Evolutionary conservation across 2,113 vertebrate species (phyloP).

Genomic region (Pseudorectes ferrugineus): DNA sequence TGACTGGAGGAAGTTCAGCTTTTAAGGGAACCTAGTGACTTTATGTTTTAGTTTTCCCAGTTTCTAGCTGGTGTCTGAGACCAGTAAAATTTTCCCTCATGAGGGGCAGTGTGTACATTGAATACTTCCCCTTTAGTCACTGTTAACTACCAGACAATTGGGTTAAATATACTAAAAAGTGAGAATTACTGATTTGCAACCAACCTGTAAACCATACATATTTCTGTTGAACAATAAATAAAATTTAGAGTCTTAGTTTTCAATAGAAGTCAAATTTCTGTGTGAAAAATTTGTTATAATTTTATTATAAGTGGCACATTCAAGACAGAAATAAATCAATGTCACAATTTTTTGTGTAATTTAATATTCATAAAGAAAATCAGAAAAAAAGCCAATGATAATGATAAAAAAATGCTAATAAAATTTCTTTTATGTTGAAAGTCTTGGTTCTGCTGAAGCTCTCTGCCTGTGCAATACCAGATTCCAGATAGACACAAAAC

Average conservation of each 20-base stretch:
- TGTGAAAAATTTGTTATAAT: not conserved
- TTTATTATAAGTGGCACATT: not conserved
- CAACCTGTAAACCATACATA: not conserved
- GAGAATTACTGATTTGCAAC: not conserved
- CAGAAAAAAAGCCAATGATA: not conserved
- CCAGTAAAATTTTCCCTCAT: not conserved
- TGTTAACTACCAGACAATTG: not conserved
- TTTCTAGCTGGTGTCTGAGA: not conserved
- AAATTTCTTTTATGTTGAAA: not conserved
- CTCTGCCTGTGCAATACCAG: not conserved
- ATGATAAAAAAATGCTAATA: not conserved
- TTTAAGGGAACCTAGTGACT: not conserved
- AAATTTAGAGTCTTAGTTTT: not conserved
- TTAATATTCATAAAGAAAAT: not conserved
- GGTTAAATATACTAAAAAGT: not conserved
- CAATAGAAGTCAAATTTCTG: not conserved
- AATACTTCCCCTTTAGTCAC: not conserved
- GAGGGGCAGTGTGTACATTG: not conserved
- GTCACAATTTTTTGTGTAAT: not conserved
- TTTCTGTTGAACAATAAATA: not conserved
- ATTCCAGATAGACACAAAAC: not conserved
- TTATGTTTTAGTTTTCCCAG: not conserved
- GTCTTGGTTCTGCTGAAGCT: not conserved
- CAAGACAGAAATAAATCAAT: not conserved
- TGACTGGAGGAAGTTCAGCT: not conserved